phyloP scores from a whole-genome alignment of 2,113 vertebrate genomes.

The Panurus biarmicus region DNA sequence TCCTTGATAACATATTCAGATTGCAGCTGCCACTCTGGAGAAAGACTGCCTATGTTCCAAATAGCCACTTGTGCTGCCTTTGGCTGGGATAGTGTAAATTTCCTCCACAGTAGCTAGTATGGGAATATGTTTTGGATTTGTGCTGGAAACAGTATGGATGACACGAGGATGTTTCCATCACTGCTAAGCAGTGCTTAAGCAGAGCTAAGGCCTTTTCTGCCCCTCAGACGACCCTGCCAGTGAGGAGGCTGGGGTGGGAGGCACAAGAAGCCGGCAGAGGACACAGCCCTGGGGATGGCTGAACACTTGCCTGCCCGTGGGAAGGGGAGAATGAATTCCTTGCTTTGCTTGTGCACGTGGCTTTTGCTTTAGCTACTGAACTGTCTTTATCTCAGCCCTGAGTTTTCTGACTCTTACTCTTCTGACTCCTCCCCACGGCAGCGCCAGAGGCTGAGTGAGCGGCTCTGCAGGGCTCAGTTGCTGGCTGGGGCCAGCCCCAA shows the following conservation, averaged over 20 bases:
- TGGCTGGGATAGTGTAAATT: neutral
- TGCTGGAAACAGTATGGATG: too few relatives aligned
- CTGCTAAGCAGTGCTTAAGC: neutral
- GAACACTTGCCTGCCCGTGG: too few relatives aligned
- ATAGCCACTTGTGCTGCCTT: too few relatives aligned
- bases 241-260: neutral
- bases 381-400: neutral
- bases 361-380: neutral
- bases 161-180: neutral
- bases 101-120: too few relatives aligned
- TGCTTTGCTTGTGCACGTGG: too few relatives aligned
- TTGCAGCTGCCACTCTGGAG: too few relatives aligned
- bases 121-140: too few relatives aligned
- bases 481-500: neutral
- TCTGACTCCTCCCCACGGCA: neutral
- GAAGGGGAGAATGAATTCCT: neutral
- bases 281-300: neutral
- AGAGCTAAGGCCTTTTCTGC: neutral
- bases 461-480: neutral
- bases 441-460: too few relatives aligned
- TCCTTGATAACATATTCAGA: neutral
- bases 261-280: neutral
- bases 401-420: neutral
- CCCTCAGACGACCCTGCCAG: neutral
- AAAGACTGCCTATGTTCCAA: too few relatives aligned